A percentile compares a stretch with the other conserved stretches of the same genome.
phyloP scores from a whole-genome alignment of 2,113 vertebrate genomes.

The Seriola dumerili region DNA sequence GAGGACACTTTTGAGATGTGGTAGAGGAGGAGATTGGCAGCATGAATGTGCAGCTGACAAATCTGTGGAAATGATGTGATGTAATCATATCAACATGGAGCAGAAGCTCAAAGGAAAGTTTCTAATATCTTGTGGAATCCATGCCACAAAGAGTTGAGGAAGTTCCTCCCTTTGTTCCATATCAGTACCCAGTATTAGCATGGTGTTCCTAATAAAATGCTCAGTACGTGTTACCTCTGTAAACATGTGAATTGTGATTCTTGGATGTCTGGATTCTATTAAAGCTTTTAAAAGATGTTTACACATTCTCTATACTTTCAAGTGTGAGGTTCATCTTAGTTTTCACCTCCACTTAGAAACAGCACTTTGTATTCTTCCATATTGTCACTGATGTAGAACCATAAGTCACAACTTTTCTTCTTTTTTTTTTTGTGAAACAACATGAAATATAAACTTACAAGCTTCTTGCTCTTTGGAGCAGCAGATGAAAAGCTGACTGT shows the following conservation, averaged over 20 bases:
- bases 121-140: neutral
- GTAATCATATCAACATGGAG: no score
- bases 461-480: neutral
- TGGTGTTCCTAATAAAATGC: neutral
- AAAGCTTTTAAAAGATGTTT: neutral
- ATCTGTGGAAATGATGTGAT: no score
- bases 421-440: neutral
- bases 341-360: neutral
- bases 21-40: no score
- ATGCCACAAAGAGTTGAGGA: neutral
- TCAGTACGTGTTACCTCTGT: neutral
- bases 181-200: neutral
- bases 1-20: neutral
- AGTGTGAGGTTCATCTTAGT: neutral
- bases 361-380: neutral
- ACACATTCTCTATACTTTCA: neutral
- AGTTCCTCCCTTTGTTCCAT: no score
- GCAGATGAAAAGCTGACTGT: constrained; percentile 37
- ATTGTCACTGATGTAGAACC: neutral
- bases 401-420: neutral
- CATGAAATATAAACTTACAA: neutral
- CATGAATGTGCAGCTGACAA: no score
- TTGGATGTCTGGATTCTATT: neutral
- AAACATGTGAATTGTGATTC: neutral
- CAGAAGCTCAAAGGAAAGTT: neutral